Percentiles rank a stretch among this genome's conserved stretches.
phyloP scores from a whole-genome alignment of 1,140 invertebrate species.

The Drosophila simulans region DNA sequence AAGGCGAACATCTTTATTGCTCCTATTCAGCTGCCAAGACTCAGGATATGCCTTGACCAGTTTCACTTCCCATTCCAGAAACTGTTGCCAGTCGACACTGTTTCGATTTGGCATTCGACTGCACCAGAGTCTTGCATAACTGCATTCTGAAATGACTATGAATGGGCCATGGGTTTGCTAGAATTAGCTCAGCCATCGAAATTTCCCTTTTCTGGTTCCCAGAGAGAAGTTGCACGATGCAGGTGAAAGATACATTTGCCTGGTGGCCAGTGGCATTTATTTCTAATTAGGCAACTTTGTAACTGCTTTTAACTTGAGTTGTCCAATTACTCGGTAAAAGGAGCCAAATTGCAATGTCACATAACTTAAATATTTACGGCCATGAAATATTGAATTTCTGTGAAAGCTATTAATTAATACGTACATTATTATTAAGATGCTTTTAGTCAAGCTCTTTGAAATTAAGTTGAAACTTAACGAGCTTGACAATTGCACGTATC shows the following conservation, averaged over 20 bases:
- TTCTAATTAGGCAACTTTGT: constrained; percentile 4
- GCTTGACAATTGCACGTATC: background rate
- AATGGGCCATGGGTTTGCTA: constrained; percentile 31
- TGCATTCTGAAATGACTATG: constrained; percentile 58
- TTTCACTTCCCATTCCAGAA: constrained; percentile 2
- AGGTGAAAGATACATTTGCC: background rate
- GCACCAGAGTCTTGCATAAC: constrained; percentile 51
- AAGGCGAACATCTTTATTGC: constrained; percentile 12
- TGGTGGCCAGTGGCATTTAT: background rate
- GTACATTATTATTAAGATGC: background rate
- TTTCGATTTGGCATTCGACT: constrained; percentile 19
- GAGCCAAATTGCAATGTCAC: background rate
- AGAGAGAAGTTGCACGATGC: background rate
- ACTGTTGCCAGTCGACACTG: background rate
- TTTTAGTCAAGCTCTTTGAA: background rate
- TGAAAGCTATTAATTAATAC: background rate
- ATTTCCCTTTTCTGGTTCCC: constrained; percentile 4
- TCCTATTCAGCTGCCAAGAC: constrained; percentile 22
- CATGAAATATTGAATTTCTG: background rate
- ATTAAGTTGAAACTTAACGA: no score
- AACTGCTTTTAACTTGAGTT: background rate
- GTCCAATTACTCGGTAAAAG: background rate
- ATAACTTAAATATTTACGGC: background rate
- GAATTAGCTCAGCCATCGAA: constrained; percentile 3
- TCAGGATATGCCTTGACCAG: constrained; percentile 18